Evolutionary conservation across 2,888 invertebrate genomes (phyloP).

Genomic region (Nomada goodeniana): DNA sequence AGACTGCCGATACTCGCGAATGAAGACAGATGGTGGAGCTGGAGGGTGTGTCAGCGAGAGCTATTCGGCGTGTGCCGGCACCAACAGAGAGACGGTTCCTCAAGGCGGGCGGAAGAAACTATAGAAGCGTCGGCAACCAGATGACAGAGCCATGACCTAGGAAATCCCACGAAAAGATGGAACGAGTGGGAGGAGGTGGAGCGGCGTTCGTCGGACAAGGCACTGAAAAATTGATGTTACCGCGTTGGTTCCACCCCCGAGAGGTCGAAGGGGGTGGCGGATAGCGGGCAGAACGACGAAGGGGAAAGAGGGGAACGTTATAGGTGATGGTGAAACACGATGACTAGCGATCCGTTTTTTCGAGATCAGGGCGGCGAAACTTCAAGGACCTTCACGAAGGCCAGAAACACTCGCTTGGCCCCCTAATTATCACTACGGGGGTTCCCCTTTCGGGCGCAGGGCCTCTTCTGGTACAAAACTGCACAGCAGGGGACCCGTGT

Average conservation of each 20-base stretch:
- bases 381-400: slow-evolving; percentile 82
- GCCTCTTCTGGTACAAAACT: slow-evolving; percentile 82
- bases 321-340: slow-evolving; percentile 73
- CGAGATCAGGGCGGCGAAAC: slow-evolving; percentile 81
- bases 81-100: slow-evolving; percentile 53
- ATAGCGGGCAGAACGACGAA: background rate
- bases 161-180: slow-evolving; percentile 70
- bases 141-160: slow-evolving; percentile 79
- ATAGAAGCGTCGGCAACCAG: slow-evolving; percentile 69
- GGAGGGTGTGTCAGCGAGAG: slow-evolving; percentile 42
- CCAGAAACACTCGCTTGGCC: slow-evolving; percentile 83
- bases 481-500: slow-evolving; percentile 80
- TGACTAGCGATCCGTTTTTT: slow-evolving; percentile 78
- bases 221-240: slow-evolving; percentile 74
- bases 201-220: slow-evolving; percentile 71
- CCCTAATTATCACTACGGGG: slow-evolving; percentile 84
- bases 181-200: slow-evolving; percentile 19
- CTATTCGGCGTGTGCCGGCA: slow-evolving; percentile 65
- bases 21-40: slow-evolving; percentile 68
- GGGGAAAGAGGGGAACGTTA: slow-evolving; percentile 18
- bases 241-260: slow-evolving; percentile 64
- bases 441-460: slow-evolving; percentile 81
- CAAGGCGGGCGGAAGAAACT: slow-evolving; percentile 44
- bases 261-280: slow-evolving; percentile 47
- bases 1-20: slow-evolving; percentile 58